Evolutionary conservation across 2,113 vertebrate genomes (phyloP).

Genomic region (Cavia aperea): DNA sequence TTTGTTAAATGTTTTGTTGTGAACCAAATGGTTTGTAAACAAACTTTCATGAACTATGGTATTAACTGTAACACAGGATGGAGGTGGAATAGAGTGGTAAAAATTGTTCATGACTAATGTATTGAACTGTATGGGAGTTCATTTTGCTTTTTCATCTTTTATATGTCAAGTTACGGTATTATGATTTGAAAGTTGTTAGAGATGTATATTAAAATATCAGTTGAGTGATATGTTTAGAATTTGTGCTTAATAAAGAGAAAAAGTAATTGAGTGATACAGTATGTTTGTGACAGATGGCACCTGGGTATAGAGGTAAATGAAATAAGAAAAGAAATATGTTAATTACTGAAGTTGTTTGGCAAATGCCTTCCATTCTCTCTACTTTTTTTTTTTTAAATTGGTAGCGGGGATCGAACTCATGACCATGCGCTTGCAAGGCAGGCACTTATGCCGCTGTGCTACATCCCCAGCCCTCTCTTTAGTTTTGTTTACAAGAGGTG

Average conservation of each 20-base stretch:
- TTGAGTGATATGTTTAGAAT: neutral
- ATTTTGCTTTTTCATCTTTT: neutral
- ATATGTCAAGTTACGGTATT: neutral
- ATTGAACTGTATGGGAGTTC: neutral
- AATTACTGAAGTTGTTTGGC: neutral
- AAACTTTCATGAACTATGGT: neutral
- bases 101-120: neutral
- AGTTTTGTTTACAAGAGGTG: neutral
- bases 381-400: neutral
- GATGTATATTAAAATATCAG: neutral
- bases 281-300: neutral
- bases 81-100: neutral
- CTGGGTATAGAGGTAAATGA: neutral
- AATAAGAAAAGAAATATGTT: neutral
- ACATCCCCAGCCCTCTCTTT: neutral
- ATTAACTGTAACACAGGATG: neutral
- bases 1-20: neutral
- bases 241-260: neutral
- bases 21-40: neutral
- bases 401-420: too few relatives aligned
- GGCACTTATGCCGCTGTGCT: too few relatives aligned
- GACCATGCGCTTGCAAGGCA: too few relatives aligned
- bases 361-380: neutral
- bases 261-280: neutral
- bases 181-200: conserved; percentile 6